Conservation (phyloP, 2,113 vertebrate species). For the Saccopteryx bilineata region DNA sequence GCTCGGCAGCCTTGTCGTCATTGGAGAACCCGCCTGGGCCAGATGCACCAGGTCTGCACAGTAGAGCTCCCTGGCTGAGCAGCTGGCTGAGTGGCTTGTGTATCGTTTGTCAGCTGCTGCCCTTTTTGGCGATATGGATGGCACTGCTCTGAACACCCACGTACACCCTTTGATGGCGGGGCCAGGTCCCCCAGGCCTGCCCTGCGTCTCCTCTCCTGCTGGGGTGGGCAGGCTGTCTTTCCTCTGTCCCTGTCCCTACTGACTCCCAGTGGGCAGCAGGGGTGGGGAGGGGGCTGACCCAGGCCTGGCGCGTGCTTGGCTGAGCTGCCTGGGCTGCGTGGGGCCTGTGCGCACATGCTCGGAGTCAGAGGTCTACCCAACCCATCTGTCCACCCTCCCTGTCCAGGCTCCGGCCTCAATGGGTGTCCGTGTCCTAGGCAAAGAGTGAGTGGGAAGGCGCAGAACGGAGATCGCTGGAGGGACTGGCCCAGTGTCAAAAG, state of each 20-base stretch:
- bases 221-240: not conserved
- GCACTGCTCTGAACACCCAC: not conserved
- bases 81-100: not conserved
- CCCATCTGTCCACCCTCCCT: not conserved
- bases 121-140: not conserved
- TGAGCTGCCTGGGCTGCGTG: not conserved
- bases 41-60: slow-evolving; percentile 88
- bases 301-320: not conserved
- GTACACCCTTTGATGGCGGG: too few relatives aligned
- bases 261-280: not conserved
- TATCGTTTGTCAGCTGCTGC: not conserved
- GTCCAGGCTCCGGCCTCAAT: not conserved
- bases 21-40: slow-evolving; percentile 79
- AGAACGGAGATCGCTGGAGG: slow-evolving; percentile 10
- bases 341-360: not conserved
- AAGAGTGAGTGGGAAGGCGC: slow-evolving; percentile 37
- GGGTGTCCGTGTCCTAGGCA: slow-evolving; percentile 16
- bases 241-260: not conserved
- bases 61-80: slow-evolving; percentile 85
- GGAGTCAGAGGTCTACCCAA: not conserved
- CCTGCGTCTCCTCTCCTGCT: not conserved
- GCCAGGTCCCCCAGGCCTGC: not conserved
- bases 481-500: slow-evolving; percentile 23
- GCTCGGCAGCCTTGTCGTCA: not conserved
- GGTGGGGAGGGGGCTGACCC: not conserved